Percentiles rank a stretch among this genome's conserved stretches.
phyloP scores from a whole-genome alignment of 2,888 invertebrate species.

The Muschampia plurimacula region DNA sequence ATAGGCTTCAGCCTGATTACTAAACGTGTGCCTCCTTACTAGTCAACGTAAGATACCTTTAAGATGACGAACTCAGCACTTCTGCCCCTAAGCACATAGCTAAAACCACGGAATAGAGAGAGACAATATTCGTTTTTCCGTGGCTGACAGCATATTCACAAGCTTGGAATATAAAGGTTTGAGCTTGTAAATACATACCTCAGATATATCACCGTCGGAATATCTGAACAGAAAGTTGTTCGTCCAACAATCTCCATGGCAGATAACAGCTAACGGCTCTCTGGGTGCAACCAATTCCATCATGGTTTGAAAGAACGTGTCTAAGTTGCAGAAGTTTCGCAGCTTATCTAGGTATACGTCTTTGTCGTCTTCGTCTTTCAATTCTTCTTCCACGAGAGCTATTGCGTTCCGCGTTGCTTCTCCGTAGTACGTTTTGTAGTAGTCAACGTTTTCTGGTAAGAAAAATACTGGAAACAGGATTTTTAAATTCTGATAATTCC shows the following conservation, averaged over 20 bases:
- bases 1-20: no score
- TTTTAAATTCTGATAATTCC: not conserved
- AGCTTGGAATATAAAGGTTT: not conserved
- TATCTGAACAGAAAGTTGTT: conserved; percentile 90
- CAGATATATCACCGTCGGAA: conserved; percentile 80
- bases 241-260: conserved; percentile 92
- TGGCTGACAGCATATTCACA: no score
- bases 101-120: no score
- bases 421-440: conserved; percentile 89
- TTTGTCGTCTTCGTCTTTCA: conserved; percentile 68
- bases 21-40: no score
- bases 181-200: conserved; percentile 60
- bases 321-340: conserved; percentile 86
- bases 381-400: conserved; percentile 85
- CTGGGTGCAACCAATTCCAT: conserved; percentile 86
- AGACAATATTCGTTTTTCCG: no score
- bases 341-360: conserved; percentile 86
- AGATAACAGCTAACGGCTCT: conserved; percentile 89
- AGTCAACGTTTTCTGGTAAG: conserved; percentile 87
- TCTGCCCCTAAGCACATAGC: no score
- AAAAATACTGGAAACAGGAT: conserved; percentile 80
- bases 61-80: no score
- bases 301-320: conserved; percentile 89
- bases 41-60: no score
- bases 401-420: conserved; percentile 88